These are phyloP conservation scores for Netelia inedita DNA, from an alignment of 2,888 invertebrate species.

Conservation along the genomic window DNA sequence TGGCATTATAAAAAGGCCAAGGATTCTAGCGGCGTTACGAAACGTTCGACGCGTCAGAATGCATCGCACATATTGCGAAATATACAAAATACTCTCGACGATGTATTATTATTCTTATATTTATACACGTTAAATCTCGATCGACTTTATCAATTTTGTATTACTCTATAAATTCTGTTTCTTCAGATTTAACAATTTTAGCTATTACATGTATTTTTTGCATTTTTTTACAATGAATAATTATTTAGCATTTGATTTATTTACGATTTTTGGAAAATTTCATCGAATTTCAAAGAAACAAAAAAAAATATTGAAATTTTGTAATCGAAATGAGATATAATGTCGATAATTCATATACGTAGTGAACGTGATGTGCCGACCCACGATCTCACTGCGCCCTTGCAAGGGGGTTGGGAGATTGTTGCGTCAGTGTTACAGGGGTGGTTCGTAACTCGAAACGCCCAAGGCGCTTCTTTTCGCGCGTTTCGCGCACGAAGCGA, in stretches of 20 bases:
- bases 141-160: not conserved
- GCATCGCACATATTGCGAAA: slow-evolving; percentile 36
- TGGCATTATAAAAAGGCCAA: slow-evolving; percentile 62
- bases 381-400: slow-evolving; percentile 2
- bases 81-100: slow-evolving; percentile 11
- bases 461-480: slow-evolving; percentile 47
- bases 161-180: not conserved
- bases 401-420: slow-evolving; percentile 30
- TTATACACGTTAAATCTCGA: not conserved
- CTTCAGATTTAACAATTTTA: too few relatives aligned
- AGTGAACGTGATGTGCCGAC: slow-evolving; percentile 65
- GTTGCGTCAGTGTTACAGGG: slow-evolving; percentile 40
- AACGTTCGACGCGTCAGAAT: slow-evolving; percentile 37
- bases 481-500: slow-evolving; percentile 37
- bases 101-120: slow-evolving; percentile 4
- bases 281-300: not conserved
- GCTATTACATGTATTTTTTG: too few relatives aligned
- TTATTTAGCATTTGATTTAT: not conserved
- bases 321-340: slow-evolving; percentile 75
- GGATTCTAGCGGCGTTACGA: slow-evolving; percentile 49
- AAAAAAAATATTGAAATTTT: slow-evolving; percentile 17
- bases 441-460: slow-evolving; percentile 65
- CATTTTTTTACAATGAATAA: not conserved
- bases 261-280: not conserved
- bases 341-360: slow-evolving; percentile 77